phyloP scores from a whole-genome alignment of 2,113 vertebrate genomes.

The Typhlomys cinereus region DNA sequence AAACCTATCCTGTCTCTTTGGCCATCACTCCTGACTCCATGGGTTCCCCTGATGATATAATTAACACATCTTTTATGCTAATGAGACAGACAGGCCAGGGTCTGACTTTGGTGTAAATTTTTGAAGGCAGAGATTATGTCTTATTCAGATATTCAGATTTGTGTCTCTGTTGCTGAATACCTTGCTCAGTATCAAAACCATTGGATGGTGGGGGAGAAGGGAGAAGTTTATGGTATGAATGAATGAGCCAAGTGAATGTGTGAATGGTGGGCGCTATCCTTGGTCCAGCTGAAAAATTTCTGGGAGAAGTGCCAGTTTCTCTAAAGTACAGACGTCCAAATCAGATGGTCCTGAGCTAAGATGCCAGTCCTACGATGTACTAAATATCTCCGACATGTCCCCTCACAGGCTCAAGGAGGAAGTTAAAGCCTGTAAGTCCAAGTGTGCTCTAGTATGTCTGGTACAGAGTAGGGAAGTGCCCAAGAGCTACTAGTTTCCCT shows the following conservation, averaged over 20 bases:
- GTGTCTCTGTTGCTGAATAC: conserved; percentile 5
- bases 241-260: not conserved
- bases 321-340: not conserved
- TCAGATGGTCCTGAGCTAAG: not conserved
- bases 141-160: conserved; percentile 17
- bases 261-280: not conserved
- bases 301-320: conserved; percentile 12
- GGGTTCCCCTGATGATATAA: not conserved
- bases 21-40: not conserved
- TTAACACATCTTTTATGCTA: conserved; percentile 11
- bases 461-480: not conserved
- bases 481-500: not conserved
- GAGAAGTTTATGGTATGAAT: conserved; percentile 2
- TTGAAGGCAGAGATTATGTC: not conserved
- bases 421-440: not conserved
- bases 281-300: not conserved
- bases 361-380: not conserved
- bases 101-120: not conserved
- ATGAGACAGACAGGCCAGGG: not conserved
- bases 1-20: too few species aligned
- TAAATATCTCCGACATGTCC: not conserved
- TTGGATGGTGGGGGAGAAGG: too few species aligned
- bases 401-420: not conserved
- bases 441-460: not conserved
- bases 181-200: not conserved